Evolutionary conservation across 1,140 invertebrate genomes (phyloP).

Genomic region (Listronotus bonariensis): DNA sequence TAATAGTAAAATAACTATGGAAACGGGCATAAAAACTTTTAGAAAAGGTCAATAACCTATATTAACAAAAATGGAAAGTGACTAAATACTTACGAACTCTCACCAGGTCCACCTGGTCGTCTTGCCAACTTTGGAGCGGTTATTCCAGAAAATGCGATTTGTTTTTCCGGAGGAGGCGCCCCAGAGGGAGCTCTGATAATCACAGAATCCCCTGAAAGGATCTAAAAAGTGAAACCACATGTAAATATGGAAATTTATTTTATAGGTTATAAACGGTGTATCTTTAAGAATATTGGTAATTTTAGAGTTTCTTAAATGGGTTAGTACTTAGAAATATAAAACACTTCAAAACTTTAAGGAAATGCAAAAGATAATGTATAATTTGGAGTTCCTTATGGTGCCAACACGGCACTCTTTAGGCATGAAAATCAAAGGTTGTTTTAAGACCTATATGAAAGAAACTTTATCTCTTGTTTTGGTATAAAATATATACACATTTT

Average conservation of each 20-base stretch:
- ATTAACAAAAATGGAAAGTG: neutral
- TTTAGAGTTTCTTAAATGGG: constrained; percentile 42
- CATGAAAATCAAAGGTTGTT: constrained; percentile 13
- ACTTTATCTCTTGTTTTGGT: constrained; percentile 36
- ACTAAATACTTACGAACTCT: constrained; percentile 56
- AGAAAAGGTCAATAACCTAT: neutral
- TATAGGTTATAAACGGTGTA: constrained; percentile 22
- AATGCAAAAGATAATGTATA: constrained; percentile 7
- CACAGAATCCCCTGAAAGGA: constrained; percentile 88
- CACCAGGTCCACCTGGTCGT: constrained; percentile 56
- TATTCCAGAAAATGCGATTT: constrained; percentile 87
- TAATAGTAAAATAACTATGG: too few relatives aligned
- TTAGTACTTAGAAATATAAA: constrained; percentile 1
- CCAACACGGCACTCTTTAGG: constrained; percentile 39
- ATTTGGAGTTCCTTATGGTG: constrained; percentile 36
- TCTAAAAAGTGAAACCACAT: constrained; percentile 60
- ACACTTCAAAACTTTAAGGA: constrained; percentile 4
- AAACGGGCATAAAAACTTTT: constrained; percentile 43
- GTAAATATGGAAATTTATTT: constrained; percentile 42
- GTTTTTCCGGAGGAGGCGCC: constrained; percentile 87
- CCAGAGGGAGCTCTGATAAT: constrained; percentile 83
- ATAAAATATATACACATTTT: constrained; percentile 4
- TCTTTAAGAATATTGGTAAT: constrained; percentile 47
- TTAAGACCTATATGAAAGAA: constrained; percentile 40
- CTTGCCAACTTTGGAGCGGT: constrained; percentile 90